Base-by-base conservation (phyloP, 1,140 invertebrate species). In the Cotesia typhae region DNA sequence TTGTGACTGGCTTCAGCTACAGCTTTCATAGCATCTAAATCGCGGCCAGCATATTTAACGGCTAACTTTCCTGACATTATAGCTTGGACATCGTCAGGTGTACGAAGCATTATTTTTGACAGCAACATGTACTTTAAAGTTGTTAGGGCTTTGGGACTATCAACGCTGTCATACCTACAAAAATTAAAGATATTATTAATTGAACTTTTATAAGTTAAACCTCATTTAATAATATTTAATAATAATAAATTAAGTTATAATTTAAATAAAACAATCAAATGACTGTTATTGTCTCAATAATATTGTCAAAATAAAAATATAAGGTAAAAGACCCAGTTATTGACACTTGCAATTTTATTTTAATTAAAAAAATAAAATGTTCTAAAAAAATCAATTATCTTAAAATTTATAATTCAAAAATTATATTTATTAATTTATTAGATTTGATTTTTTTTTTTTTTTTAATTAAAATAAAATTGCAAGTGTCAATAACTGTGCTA, bases 101-200 rank as follows among this genome's bases (percentile, higher is more conserved):
- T 91, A 77, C 96, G 96, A 12, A 99, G 87, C 96, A 99, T 98
- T 74, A 99, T 99, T 90, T 99, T 99, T 61, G 96, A 98, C 61
- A 99, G 84, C 71, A 99, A 90, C 98, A 99, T 99, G 85, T 99
- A 99, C 84, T 99, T 99, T 1, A 99, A 88, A 20, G 96, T 95
- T 53, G 92, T 95, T 2, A 99, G 85, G 7, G 98, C 98, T 86
- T 96, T 98, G 10, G 92, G 92, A 80, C 91, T 93, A 81, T 98
- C 96, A 14, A 98, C 94, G 76, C 96, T 97, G 85, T 99, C 97
- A 87, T 98, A 99, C 12, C 86, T 87, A 47, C 12, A 60, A 6
- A 9, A 14, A 73, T 51, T 9, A 60, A 65, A 38, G 35, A 60
- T 64, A 17, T 64, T 63, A 52, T 1, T 12, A 63, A 35, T 5